Percentiles rank a stretch among this genome's conserved stretches.
Evolutionary conservation across 2,888 invertebrate species (phyloP).

Genomic region (Lymantria dispar): DNA sequence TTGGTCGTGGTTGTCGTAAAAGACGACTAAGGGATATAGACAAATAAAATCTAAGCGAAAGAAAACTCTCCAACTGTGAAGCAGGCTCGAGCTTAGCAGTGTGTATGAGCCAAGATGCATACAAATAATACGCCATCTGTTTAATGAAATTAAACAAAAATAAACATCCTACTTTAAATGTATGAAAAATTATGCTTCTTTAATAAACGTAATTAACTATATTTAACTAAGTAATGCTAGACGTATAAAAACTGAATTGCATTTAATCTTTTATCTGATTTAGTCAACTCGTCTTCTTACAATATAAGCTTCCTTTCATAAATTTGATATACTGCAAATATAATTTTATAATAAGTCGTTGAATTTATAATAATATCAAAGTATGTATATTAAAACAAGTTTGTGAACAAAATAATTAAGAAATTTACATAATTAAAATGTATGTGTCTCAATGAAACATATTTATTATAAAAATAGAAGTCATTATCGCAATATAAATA

Average conservation of each 20-base stretch:
- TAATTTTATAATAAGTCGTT: not conserved
- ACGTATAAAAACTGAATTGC: not conserved
- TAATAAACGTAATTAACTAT: constrained; percentile 7
- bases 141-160: too few relatives aligned
- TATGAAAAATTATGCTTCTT: too few relatives aligned
- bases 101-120: too few relatives aligned
- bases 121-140: too few relatives aligned
- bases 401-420: constrained; percentile 30
- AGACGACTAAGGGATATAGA: too few relatives aligned
- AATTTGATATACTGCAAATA: not conserved
- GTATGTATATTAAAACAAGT: constrained; percentile 9
- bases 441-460: not conserved
- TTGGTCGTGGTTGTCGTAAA: too few relatives aligned
- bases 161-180: too few relatives aligned
- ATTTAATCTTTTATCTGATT: not conserved
- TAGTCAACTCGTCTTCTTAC: not conserved
- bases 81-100: too few relatives aligned
- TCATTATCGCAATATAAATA: too few relatives aligned
- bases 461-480: too few relatives aligned
- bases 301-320: not conserved
- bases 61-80: too few relatives aligned
- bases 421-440: constrained; percentile 34
- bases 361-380: constrained; percentile 3
- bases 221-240: constrained; percentile 12
- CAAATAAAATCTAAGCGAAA: too few relatives aligned